phyloP scores from a whole-genome alignment of 2,888 invertebrate species.

The Tuta absoluta region DNA sequence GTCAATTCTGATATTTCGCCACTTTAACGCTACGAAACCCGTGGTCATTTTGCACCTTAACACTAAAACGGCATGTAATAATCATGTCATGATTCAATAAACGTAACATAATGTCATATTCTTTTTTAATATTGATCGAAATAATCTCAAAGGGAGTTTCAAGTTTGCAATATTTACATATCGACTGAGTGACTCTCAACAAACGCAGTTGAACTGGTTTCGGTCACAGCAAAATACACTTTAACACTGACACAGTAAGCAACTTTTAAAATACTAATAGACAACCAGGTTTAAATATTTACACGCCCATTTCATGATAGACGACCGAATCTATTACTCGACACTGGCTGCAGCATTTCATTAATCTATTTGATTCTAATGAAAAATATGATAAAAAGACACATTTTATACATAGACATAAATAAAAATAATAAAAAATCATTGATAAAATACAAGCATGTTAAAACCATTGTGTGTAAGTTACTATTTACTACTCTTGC shows the following conservation, averaged over 20 bases:
- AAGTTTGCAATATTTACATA: neutral
- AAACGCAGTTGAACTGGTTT: slow-evolving; percentile 10
- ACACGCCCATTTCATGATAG: slow-evolving; percentile 54
- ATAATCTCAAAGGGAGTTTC: neutral
- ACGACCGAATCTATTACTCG: slow-evolving; percentile 40
- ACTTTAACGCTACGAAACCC: too few species aligned
- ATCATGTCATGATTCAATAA: neutral
- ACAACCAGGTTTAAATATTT: slow-evolving; percentile 71
- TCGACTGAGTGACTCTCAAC: slow-evolving; percentile 5
- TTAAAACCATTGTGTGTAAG: slow-evolving; percentile 52
- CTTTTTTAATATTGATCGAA: neutral
- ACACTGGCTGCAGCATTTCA: slow-evolving; percentile 47
- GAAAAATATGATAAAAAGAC: slow-evolving; percentile 8
- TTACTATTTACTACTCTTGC: slow-evolving; percentile 49
- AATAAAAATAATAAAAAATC: slow-evolving; percentile 39
- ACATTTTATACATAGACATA: slow-evolving; percentile 6
- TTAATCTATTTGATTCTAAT: slow-evolving; percentile 54
- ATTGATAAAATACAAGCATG: slow-evolving; percentile 65
- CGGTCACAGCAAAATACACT: slow-evolving; percentile 55
- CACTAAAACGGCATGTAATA: too few species aligned
- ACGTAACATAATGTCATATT: neutral
- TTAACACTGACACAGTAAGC: slow-evolving; percentile 56
- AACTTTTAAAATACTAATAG: slow-evolving; percentile 58
- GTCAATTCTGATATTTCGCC: too few species aligned
- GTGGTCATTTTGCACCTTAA: too few species aligned